Evolutionary conservation across 2,113 vertebrate genomes (phyloP).

Genomic region (Peromyscus californicus): DNA sequence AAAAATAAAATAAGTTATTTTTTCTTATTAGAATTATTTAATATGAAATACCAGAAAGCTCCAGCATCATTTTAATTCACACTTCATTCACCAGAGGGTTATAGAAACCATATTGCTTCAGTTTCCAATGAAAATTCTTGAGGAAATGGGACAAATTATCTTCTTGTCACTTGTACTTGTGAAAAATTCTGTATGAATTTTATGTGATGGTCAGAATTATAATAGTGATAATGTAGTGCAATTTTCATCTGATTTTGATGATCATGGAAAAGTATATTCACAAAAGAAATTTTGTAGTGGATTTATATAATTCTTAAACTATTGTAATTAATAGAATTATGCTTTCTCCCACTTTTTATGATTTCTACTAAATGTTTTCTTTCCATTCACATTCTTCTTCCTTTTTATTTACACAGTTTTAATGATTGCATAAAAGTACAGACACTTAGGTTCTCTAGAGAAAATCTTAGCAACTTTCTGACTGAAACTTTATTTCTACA

Average conservation of each 20-base stretch:
- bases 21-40: not conserved
- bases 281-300: not conserved
- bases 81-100: not conserved
- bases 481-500: not conserved
- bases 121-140: not conserved
- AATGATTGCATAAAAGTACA: not conserved
- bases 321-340: not conserved
- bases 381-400: not conserved
- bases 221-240: not conserved
- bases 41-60: not conserved
- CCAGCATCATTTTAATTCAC: not conserved
- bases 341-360: not conserved
- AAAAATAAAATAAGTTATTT: not conserved
- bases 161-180: not conserved
- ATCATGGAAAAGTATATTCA: not conserved
- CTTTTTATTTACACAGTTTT: slow-evolving; percentile 4
- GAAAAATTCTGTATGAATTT: not conserved
- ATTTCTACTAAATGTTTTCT: not conserved
- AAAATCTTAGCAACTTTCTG: not conserved
- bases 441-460: not conserved
- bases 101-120: not conserved
- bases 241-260: slow-evolving; percentile 41
- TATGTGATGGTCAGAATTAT: not conserved
- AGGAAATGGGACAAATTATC: not conserved
- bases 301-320: not conserved